Evolutionary conservation across 2,888 invertebrate species (phyloP), one percentile per base, ranked within the genome.

Genomic region (Caenorhabditis macrosperma): DNA sequence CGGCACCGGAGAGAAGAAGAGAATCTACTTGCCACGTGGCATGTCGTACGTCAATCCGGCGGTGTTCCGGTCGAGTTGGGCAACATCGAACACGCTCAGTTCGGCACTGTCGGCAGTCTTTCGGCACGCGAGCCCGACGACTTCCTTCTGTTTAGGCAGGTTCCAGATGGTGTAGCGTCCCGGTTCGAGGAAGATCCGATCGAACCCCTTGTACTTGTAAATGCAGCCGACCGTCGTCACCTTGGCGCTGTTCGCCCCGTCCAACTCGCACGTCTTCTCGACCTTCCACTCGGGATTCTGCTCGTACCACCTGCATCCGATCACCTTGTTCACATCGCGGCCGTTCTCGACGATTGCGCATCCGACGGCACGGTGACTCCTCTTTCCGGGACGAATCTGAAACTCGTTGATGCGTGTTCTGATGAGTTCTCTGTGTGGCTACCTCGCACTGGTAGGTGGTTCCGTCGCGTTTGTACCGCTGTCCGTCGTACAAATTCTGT

Each of bases 361-460:
- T 1, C 86, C 89, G 35, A 88, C 87, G 3, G 87, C 87, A 35
- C 84, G 83, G 55, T 86, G 85, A 28, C 83, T 80, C 54, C 79
- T 83, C 24, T 79, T 81, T 57, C 84, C 84, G 9, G 85, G 79
- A 7, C 89, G 85, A 55, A 86, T 82, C 86, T 85, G 61, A 1
- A 79, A 80, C 30, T 24, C n/a, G 28, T 1, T 17, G 9, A 44
- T 41, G n/a, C 28, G 26, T 52, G n/a, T 38, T 22, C 57, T 41
- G 35, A 41, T 10, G 17, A 2, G 26, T 24, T 22, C 9, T 57
- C 17, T 26, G 10, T n/a, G n/a, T n/a, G n/a, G n/a, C 22, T 46
- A 88, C 86, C 77, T 86, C 85, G 85, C 89, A 89, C 71, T 88
- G 87, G 77, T 81, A 88, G 15, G 88, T 85, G 35, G 86, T 85